Evolutionary conservation across 2,113 vertebrate species (phyloP).

Genomic region (Callopanchax toddi): DNA sequence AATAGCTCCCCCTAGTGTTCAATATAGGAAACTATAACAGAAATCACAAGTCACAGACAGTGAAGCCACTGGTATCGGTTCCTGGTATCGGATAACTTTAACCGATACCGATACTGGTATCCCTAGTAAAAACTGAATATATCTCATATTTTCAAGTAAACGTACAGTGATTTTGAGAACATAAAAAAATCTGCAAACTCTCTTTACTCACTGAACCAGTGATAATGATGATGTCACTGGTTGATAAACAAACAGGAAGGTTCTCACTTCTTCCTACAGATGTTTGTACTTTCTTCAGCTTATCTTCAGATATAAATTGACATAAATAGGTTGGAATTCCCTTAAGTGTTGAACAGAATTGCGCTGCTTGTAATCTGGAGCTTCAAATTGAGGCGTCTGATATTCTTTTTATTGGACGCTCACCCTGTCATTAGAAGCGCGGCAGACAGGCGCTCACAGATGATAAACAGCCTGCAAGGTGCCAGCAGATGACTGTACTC

Average conservation of each 20-base stretch:
- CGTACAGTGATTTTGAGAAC: not conserved
- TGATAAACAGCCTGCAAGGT: slow-evolving; percentile 45
- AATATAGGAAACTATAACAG: too few relatives aligned
- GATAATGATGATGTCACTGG: slow-evolving; percentile 15
- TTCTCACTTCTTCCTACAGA: not conserved
- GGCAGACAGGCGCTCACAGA: slow-evolving; percentile 46
- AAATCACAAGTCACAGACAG: too few relatives aligned
- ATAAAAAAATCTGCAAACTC: not conserved
- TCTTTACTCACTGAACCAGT: not conserved
- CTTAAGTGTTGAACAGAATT: slow-evolving; percentile 6
- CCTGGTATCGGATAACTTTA: too few relatives aligned
- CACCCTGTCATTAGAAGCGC: slow-evolving; percentile 52
- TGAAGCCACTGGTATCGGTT: too few relatives aligned
- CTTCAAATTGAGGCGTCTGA: slow-evolving; percentile 31
- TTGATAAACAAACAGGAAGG: slow-evolving; percentile 23
- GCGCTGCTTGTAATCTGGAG: slow-evolving; percentile 15
- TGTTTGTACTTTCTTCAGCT: not conserved
- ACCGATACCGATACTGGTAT: too few relatives aligned
- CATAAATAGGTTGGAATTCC: not conserved
- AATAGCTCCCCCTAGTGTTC: too few relatives aligned
- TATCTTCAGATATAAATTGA: not conserved
- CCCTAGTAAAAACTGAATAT: too few relatives aligned
- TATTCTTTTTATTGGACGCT: slow-evolving; percentile 50
- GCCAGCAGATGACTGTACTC: slow-evolving; percentile 31
- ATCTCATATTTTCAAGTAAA: too few relatives aligned